Evolutionary conservation across 2,797 vertebrate species (phyloP), one percentile per base, ranked within the genome.

Genomic region (Mormyrops boulengeri): DNA sequence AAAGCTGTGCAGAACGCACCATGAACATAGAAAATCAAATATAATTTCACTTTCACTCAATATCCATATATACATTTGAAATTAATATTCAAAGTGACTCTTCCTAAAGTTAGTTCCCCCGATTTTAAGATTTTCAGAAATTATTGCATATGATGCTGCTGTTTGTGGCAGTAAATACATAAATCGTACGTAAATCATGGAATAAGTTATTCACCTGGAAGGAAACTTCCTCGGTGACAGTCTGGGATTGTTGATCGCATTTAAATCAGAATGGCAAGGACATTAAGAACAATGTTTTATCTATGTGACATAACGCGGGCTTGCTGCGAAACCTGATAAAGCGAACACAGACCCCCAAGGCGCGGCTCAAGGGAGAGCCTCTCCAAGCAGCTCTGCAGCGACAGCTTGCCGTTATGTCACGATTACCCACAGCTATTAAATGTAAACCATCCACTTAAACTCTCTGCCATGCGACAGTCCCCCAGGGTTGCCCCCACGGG

Each of bases 251-350:
- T 30, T 52, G 82, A 85, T 52, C 44, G 22, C 44, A 52, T 87
- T 38, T 8, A 38, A 57, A 57, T 30, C 30, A n/a, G 30, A 95
- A 95, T 92, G 95, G 91, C 93, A 92, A 44, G 82, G 91, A 93
- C 92, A 91, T 92, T 91, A 90, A 92, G 93, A 93, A 93, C 92
- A 93, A 94, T 95, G 93, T 95, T 94, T 94, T 93, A 95, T 96
- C 77, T n/a, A 9, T 94, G 93, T 93, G 95, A 95, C 93, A 93
- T 41, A 17, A 82, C 38, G 49, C 90, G 52, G 85, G 77, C 4
- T 17, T 30, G n/a, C 30, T 60, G 89, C 57, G 49, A 55, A 89
- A 88, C 90, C 91, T 91, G 91, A 92, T 91, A 92, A 90, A 93
- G 92, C 90, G 91, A 90, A 91, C 85, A 89, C 88, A 93, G 91